A percentile compares a stretch with the other conserved stretches of the same genome.
Conservation (phyloP, 2,113 vertebrate genomes). For the Phylloscopus trochiloides region DNA sequence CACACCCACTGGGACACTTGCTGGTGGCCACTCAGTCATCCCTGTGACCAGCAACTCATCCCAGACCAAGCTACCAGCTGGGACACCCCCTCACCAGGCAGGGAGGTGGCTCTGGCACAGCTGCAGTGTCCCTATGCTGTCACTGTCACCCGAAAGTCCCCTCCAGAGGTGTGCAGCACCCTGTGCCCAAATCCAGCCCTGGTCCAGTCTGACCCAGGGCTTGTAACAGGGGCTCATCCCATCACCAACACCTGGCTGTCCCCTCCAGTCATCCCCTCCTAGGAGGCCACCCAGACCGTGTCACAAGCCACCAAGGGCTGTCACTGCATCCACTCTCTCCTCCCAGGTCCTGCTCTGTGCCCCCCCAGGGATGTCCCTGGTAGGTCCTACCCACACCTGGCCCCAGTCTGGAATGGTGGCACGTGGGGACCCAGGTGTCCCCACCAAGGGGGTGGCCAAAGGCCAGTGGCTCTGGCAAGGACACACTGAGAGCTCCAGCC, state of each 20-base stretch:
- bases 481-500: not conserved
- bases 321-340: fast-evolving
- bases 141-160: not conserved
- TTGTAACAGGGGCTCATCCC: fast-evolving
- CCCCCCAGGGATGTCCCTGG: not conserved
- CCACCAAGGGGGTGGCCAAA: not conserved
- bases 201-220: fast-evolving
- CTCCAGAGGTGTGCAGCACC: fast-evolving
- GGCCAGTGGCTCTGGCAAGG: not conserved
- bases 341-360: not conserved
- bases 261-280: not conserved
- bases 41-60: fast-evolving
- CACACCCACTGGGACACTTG: not conserved
- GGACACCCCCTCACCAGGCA: not conserved
- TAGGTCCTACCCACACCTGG: not conserved
- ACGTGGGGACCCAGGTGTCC: not conserved
- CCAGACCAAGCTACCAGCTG: fast-evolving
- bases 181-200: not conserved
- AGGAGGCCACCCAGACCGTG: not conserved
- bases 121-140: fast-evolving
- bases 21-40: not conserved
- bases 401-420: not conserved
- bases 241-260: fast-evolving
- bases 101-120: not conserved
- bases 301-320: not conserved